Conservation (phyloP, 2,888 invertebrate genomes). For the Cremastinae sp. region DNA sequence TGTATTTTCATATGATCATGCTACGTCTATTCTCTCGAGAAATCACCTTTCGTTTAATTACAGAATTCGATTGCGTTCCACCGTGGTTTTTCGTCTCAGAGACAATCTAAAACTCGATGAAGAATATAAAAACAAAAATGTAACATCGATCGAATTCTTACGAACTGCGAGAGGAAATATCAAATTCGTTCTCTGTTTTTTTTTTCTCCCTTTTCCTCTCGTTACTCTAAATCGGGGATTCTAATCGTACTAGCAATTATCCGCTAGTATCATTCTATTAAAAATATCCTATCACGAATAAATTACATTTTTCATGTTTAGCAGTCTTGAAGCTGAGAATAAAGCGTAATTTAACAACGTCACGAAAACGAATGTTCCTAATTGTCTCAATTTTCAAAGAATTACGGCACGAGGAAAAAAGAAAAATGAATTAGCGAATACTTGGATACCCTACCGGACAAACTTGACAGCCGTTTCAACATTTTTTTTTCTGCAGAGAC, state of each 20-base stretch:
- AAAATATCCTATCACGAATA: conserved; percentile 43
- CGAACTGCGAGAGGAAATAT: background rate
- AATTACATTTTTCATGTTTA: conserved; percentile 36
- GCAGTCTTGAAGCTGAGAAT: conserved; percentile 48
- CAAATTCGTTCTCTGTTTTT: background rate
- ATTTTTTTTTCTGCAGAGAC: background rate
- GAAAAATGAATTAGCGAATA: conserved; percentile 5
- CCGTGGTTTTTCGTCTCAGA: conserved; percentile 18
- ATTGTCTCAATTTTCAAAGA: conserved; percentile 10
- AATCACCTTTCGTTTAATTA: conserved; percentile 6
- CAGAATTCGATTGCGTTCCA: conserved; percentile 13
- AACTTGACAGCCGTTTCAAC: conserved; percentile 25
- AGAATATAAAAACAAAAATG: conserved; percentile 18
- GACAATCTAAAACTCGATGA: conserved; percentile 26
- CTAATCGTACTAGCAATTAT: conserved; percentile 14
- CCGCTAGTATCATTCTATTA: conserved; percentile 24
- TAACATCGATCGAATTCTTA: conserved; percentile 18
- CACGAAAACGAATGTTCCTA: conserved; percentile 10
- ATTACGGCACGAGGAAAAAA: background rate
- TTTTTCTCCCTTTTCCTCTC: background rate
- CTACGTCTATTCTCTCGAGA: conserved; percentile 24
- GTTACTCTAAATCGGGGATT: conserved; percentile 9
- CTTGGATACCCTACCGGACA: conserved; percentile 4
- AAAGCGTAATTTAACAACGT: conserved; percentile 21
- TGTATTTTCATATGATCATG: conserved; percentile 8